Evolutionary conservation across 2,888 invertebrate species (phyloP).

Genomic region (Suillia variegata): DNA sequence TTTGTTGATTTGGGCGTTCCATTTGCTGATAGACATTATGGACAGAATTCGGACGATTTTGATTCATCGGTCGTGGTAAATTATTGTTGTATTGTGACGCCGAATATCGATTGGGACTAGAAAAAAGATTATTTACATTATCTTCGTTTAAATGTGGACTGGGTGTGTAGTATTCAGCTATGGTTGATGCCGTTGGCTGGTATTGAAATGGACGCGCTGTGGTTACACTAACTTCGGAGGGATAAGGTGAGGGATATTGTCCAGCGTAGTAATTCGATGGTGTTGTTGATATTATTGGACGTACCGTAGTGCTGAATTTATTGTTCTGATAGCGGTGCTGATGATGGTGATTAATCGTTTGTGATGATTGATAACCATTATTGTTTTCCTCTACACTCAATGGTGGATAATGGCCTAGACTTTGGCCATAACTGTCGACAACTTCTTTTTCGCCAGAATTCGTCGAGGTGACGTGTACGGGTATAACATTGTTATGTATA

Average conservation of each 20-base stretch:
- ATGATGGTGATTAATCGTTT: constrained; percentile 14
- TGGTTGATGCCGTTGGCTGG: constrained; percentile 42
- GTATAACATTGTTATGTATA: constrained; percentile 58
- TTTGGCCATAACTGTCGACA: constrained; percentile 56
- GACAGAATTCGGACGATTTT: constrained; percentile 14
- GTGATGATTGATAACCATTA: constrained; percentile 19
- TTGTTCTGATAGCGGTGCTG: constrained; percentile 26
- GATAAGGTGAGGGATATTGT: constrained; percentile 39
- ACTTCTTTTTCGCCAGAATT: constrained; percentile 48
- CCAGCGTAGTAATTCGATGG: constrained; percentile 34
- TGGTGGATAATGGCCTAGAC: constrained; percentile 45
- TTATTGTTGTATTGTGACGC: constrained; percentile 34
- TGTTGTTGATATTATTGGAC: constrained; percentile 38
- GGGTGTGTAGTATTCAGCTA: constrained; percentile 51
- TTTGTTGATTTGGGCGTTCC: constrained; percentile 7
- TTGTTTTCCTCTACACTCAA: constrained; percentile 27
- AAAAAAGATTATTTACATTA: constrained; percentile 52
- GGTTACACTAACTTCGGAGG: constrained; percentile 36
- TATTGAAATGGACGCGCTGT: constrained; percentile 40
- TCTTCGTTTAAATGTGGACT: constrained; percentile 55
- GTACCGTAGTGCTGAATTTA: constrained; percentile 38
- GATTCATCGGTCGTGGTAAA: constrained; percentile 36
- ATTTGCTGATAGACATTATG: constrained; percentile 10
- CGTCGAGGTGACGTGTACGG: constrained; percentile 48
- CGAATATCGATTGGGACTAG: constrained; percentile 43